phyloP scores from a whole-genome alignment of 2,113 vertebrate genomes.

The crab-eating macaque (Macaca fascicularis) region T2T-MFA8v1.1 NC_088377.1:87367001-87367500 shows the following conservation, averaged over 20 bases:
- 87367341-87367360: slow-evolving; percentile 87
- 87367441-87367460: not conserved
- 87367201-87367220: not conserved
- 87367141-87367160: not conserved
- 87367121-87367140: not conserved
- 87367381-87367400: not conserved
- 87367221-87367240: not conserved
- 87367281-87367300: slow-evolving; percentile 99
- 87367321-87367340: slow-evolving; percentile 99
- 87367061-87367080: not conserved
- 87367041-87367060: not conserved
- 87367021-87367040: not conserved
- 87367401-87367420: not conserved
- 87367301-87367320: slow-evolving; percentile 99
- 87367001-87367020: not conserved
- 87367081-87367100: not conserved
- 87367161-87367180: not conserved
- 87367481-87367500: not conserved
- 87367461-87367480: not conserved
- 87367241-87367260: not conserved
- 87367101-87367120: not conserved
- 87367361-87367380: not conserved
- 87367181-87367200: not conserved
- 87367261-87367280: slow-evolving; percentile 94
- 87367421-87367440: not conserved